These are phyloP conservation scores for Aricia artaxerxes DNA, from an alignment of 2,888 invertebrate genomes.

Conservation along the genomic window DNA sequence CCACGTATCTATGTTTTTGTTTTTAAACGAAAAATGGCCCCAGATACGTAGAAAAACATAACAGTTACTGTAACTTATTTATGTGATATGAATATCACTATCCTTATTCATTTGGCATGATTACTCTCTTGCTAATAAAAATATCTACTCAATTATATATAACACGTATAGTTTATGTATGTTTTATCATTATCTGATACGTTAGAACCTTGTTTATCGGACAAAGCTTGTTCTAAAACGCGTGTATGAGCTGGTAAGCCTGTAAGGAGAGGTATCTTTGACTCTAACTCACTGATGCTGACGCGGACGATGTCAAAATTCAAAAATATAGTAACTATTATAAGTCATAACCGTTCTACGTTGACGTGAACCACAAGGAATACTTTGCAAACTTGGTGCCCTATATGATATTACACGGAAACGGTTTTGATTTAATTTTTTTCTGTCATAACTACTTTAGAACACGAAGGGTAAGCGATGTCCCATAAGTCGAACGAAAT, in stretches of 20 bases:
- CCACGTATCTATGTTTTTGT: conserved; percentile 12
- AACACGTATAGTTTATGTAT: neutral
- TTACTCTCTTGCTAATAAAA: too few relatives aligned
- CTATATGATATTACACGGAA: conserved; percentile 11
- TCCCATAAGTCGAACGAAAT: conserved; percentile 46
- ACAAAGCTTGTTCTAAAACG: neutral
- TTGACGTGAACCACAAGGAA: neutral
- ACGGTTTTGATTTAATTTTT: conserved; percentile 9
- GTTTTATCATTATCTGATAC: neutral
- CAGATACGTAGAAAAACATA: neutral
- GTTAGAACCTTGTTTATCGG: neutral
- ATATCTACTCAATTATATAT: too few relatives aligned
- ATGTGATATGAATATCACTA: too few relatives aligned
- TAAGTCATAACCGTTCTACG: neutral
- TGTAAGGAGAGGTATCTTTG: neutral
- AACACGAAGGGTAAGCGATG: conserved; percentile 37
- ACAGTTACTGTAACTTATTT: neutral
- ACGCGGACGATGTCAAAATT: too few relatives aligned
- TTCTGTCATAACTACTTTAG: conserved; percentile 12
- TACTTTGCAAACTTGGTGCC: conserved; percentile 27
- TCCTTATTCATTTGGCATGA: too few relatives aligned
- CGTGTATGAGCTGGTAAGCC: too few relatives aligned
- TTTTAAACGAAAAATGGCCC: neutral
- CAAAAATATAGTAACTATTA: neutral
- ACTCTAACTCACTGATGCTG: neutral